Evolutionary conservation across 2,113 vertebrate genomes (phyloP), one percentile per base, ranked within the genome.

Genomic region (Neodon shergylaensis): DNA sequence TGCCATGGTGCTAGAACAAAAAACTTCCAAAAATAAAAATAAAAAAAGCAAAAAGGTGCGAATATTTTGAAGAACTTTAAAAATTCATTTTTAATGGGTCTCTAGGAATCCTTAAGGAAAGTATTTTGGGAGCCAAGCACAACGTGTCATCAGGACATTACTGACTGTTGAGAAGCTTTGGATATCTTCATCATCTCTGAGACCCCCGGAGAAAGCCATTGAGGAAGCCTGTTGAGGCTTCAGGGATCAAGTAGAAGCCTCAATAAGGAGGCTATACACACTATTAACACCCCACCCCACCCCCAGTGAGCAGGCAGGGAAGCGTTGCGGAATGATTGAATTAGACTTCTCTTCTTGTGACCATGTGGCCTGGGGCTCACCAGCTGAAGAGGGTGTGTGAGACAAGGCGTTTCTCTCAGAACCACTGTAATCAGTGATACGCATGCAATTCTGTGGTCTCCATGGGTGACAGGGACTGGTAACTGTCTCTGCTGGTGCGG

Each of bases 11-110:
- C 66, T 74, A 83, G 88, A 73, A 70, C 44, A 86, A 93, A 68
- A n/a, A 68, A 44, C 31, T 21, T 26, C 54, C 19, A 10, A 11
- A 92, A n/a, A n/a, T n/a, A n/a, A 74, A 52, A 52, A 52, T 54
- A 31, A 52, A 39, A 33, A 21, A 85, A 6, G n/a, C 36, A 84
- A n/a, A 10, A 58, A 61, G 28, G 21, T n/a, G 36, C 31, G 6
- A 92, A 47, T 66, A 78, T 58, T 49, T 49, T 42, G 26, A 88
- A 93, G 78, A 78, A 90, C 0, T 13, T 87, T 58, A 47, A 78
- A 88, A 93, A 73, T 88, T 33, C 81, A 28, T 14, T 81, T 73
- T 91, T 82, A 95, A 84, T 44, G 36, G 72, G 52, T 68, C 88
- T 90, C 85, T 47, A 28, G 33, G 65, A 12, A 7, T 61, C 47